Evolutionary conservation across 2,797 vertebrate genomes (phyloP).

Genomic region (Sebastes variabilis): DNA sequence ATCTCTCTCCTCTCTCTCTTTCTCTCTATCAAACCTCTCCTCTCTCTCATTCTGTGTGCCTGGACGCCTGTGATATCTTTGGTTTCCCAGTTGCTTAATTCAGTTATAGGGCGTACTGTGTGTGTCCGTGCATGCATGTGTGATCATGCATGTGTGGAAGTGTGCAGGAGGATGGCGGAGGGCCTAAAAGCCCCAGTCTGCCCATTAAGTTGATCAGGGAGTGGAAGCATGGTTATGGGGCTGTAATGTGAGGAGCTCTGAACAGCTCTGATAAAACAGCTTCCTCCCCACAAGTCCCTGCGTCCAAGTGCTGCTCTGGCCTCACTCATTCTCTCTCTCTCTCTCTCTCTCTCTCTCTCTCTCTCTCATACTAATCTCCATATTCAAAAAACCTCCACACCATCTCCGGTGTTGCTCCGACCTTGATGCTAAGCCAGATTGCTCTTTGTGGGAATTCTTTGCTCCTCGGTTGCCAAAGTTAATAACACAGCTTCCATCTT

Average conservation of each 20-base stretch:
- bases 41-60: conserved; percentile 10
- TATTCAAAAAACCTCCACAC: background rate
- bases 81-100: conserved; percentile 47
- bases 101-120: conserved; percentile 7
- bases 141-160: conserved; percentile 25
- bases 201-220: conserved; percentile 73
- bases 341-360: background rate
- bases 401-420: conserved; percentile 20
- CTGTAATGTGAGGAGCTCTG: conserved; percentile 68
- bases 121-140: conserved; percentile 14
- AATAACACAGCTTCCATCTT: conserved; percentile 37
- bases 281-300: conserved; percentile 26
- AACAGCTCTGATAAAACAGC: conserved; percentile 67
- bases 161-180: conserved; percentile 33
- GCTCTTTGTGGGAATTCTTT: conserved; percentile 36
- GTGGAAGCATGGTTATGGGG: conserved; percentile 60
- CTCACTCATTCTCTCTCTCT: background rate
- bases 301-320: conserved; percentile 15
- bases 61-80: conserved; percentile 30
- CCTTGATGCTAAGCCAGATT: conserved; percentile 47
- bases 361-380: background rate
- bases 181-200: conserved; percentile 55
- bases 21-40: background rate
- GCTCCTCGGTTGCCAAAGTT: conserved; percentile 22
- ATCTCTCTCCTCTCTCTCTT: background rate